Evolutionary conservation across 2,888 invertebrate species (phyloP), one percentile per base, ranked within the genome.

Genomic region (Ormyrus nitidulus): DNA sequence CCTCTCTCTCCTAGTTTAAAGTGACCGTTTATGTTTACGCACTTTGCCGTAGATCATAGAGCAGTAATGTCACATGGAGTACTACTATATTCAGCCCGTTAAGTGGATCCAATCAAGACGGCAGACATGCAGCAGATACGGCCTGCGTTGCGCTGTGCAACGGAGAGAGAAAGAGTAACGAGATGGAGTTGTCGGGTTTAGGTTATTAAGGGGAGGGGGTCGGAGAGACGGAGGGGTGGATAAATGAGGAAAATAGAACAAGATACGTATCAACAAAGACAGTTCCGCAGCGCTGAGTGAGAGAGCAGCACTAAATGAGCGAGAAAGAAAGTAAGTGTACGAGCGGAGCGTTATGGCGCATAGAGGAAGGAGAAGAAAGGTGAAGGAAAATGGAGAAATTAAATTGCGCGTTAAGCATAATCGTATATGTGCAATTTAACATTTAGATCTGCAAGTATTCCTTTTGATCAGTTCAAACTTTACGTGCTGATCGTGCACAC

Each of bases 71-170:
- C 87, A 86, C 86, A 86, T 86, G 84, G 86, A 56, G 69, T 19
- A 19, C 19, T 53, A 53, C 56, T 54, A 11, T 54, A 64, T 34
- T 87, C 88, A 88, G 86, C 85, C 87, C 86, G 87, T 88, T 90
- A 89, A 90, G 90, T 90, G 90, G 90, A 90, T 89, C 90, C 89
- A 90, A 90, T 90, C 89, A 90, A 89, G 88, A 88, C 88, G 84
- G 87, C 87, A 86, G 87, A 81, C 56, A 54, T 10, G n/a, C 79
- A 83, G 84, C 82, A 82, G 83, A 81, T 80, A 73, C 77, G 81
- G 53, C 19, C 70, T 82, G 49, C 4, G 72, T 64, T 77, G 70
- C 56, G 56, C 9, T 44, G 51, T 74, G 74, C 71, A 74, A 81
- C 82, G 77, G 81, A 83, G 83, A 80, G 64, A 56, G 62, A 61